phyloP scores from a whole-genome alignment of 35 echinoderm and acorn worm genomes.

The Eucidaris tribuloides region DNA sequence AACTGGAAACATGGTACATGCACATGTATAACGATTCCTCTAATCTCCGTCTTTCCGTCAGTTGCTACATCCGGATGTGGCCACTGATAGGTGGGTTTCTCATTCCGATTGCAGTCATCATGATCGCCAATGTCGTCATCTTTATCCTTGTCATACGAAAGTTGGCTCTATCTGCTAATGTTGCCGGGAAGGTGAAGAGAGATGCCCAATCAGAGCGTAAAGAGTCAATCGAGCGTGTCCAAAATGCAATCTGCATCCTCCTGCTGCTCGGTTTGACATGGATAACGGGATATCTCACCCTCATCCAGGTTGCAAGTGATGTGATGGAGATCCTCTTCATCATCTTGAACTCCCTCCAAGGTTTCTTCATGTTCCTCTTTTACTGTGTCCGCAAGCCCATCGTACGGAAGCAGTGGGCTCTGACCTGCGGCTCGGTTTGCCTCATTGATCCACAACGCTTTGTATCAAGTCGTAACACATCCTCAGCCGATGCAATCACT shows the following conservation, averaged over 20 bases:
- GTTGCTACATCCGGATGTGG: not conserved
- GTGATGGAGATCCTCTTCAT: not conserved
- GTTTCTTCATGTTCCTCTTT: constrained; percentile 2
- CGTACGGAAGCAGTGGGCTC: constrained; percentile 2
- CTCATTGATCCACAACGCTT: no score
- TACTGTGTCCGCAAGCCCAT: constrained; percentile 25
- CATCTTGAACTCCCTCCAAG: constrained; percentile 5
- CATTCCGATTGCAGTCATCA: not conserved
- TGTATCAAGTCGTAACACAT: no score
- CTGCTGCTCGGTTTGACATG: not conserved
- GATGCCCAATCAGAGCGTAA: not conserved
- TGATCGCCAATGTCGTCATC: not conserved
- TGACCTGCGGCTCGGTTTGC: no score
- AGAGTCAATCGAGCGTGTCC: not conserved
- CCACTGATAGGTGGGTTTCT: not conserved
- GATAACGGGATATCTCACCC: not conserved
- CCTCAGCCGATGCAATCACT: no score
- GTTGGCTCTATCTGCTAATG: not conserved
- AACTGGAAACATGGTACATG: no score
- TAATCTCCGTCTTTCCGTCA: no score
- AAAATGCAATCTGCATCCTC: not conserved
- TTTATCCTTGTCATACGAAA: not conserved
- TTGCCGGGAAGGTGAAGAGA: not conserved
- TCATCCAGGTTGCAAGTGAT: not conserved
- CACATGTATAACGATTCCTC: no score